Conservation (phyloP, 2,888 invertebrate species). For the Metallyticus violacea region DNA sequence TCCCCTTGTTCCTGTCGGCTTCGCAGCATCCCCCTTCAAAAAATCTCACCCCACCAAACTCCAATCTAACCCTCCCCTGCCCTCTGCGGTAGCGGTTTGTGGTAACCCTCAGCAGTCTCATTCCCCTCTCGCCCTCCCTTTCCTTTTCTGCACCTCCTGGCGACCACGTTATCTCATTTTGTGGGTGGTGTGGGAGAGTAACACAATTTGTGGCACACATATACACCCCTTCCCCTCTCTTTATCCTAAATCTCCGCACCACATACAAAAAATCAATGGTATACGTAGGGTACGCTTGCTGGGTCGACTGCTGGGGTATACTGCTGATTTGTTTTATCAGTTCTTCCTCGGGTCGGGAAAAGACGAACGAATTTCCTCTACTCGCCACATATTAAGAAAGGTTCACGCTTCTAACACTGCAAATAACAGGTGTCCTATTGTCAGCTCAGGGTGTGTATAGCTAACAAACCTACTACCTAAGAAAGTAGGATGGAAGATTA, state of each 20-base stretch:
- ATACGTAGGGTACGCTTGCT: neutral
- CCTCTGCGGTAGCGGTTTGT: constrained; percentile 4
- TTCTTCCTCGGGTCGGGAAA: neutral
- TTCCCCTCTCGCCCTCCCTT: neutral
- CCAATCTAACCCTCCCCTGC: neutral
- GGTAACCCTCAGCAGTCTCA: no score
- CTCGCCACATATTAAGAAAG: neutral
- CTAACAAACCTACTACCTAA: no score
- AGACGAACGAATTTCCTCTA: neutral
- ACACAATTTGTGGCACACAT: constrained; percentile 28
- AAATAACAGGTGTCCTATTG: no score
- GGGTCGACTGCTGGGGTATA: neutral
- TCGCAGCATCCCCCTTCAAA: neutral
- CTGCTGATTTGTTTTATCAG: constrained; percentile 1
- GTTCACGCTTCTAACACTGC: no score
- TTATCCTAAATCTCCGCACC: constrained; percentile 24
- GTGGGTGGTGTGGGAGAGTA: constrained; percentile 11
- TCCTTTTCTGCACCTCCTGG: constrained; percentile 15
- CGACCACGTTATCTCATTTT: constrained; percentile 24
- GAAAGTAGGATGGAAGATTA: no score
- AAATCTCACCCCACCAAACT: neutral
- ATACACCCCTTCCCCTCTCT: constrained; percentile 15
- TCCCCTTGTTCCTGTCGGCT: neutral
- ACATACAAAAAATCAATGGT: constrained; percentile 20
- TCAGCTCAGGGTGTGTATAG: no score